Base-by-base conservation (phyloP, 2,113 vertebrate species). In the Bubo bubo region DNA sequence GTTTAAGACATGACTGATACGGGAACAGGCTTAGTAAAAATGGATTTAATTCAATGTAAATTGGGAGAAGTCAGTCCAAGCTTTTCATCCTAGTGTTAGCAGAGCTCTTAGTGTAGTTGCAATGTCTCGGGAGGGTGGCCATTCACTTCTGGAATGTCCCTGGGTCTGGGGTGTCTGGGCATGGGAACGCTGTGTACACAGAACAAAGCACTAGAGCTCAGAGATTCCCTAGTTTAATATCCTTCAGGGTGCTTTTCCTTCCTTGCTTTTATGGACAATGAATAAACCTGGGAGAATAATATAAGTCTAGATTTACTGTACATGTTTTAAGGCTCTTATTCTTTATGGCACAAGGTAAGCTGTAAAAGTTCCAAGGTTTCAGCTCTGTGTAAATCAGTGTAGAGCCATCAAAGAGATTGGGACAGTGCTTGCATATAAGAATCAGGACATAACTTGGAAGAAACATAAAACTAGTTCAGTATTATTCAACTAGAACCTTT, bases 231-330 rank as follows among this genome's bases (percentile, higher is more conserved):
- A 86, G 15, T 94, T 96, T 92, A 92, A 41, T 96, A 94, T 76
- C 49, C 58, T 79, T 96, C 73, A 58, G 66, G 86, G 93, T 95
- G 47, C 62, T 87, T 96, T 94, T 86, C 37, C 72, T 95, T 96
- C 85, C 80, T 93, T 79, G 43, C 23, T 92, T 95, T 66, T 86
- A 67, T 76, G 41, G 50, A 85, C 72, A 82, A 6, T 50, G 59
- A 95, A 79, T 86, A 55, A 95, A 91, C 59, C 50, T n/a, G 34
- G 28, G 55, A 97, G 93, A 86, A 79, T 86, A 88, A 60, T 63
- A 11, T 58, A 93, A 82, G 43, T 89, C 43, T 87, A 58, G 80
- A 75, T 93, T 93, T 94, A 95, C 45, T 89, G 77, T 63, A n/a
- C 21, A 30, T 2, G 1, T 93, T 94, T 85, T 72, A 87, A 91